A percentile compares a stretch with the other conserved stretches of the same genome.
phyloP scores from a whole-genome alignment of 2,888 invertebrate genomes.

The Pristionchus japonicus region DNA sequence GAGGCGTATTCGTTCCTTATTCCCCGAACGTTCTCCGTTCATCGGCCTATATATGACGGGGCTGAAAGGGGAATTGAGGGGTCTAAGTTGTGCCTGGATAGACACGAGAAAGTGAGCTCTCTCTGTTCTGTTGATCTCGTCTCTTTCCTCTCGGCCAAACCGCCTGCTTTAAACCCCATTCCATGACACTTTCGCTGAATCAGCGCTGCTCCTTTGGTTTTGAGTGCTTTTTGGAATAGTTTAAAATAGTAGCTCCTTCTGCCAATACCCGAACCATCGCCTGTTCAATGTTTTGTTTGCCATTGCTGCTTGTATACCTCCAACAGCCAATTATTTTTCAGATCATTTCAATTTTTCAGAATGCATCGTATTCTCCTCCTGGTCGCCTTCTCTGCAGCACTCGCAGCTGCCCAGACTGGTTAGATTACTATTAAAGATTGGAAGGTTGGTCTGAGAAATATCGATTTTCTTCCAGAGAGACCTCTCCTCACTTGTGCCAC shows the following conservation, averaged over 20 bases:
- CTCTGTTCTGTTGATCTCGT: not conserved
- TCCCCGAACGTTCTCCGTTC: not conserved
- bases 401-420: not conserved
- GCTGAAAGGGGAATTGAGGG: not conserved
- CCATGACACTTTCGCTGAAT: not conserved
- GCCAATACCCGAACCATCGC: not conserved
- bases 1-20: not conserved
- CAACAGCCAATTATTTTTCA: not conserved
- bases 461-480: not conserved
- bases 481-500: not conserved
- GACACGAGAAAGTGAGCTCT: not conserved
- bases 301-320: not conserved
- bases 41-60: not conserved
- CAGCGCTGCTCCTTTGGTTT: not conserved
- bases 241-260: not conserved
- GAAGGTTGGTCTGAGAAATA: not conserved
- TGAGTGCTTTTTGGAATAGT: not conserved
- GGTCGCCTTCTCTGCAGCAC: not conserved
- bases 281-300: no score
- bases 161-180: not conserved
- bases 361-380: not conserved
- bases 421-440: not conserved
- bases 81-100: not conserved
- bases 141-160: not conserved
- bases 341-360: not conserved